phyloP scores from a whole-genome alignment of 2,888 invertebrate genomes.

The Drosophila maculinotata region DNA sequence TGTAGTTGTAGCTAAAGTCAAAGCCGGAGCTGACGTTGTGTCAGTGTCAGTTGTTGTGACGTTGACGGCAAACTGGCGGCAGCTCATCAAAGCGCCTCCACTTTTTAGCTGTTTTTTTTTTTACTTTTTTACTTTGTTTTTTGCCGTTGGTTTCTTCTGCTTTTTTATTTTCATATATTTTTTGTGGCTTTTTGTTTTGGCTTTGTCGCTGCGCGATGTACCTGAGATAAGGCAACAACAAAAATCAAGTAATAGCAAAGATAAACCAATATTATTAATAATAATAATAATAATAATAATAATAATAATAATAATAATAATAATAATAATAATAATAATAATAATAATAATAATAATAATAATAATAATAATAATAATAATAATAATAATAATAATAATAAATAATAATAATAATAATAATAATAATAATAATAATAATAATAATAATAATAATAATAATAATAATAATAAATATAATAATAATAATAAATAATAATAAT shows the following conservation, averaged over 20 bases:
- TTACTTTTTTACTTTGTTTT: constrained; percentile 1
- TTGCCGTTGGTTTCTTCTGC: neutral
- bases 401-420: no score
- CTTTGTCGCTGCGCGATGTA: constrained; percentile 35
- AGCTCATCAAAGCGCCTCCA: constrained; percentile 64
- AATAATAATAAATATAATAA: no score
- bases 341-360: no score
- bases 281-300: no score
- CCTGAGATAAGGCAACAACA: constrained; percentile 29
- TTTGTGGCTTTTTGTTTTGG: constrained; percentile 14
- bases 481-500: no score
- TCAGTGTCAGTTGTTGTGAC: constrained; percentile 47
- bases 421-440: no score
- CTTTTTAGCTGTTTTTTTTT: constrained; percentile 23
- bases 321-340: no score
- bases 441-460: no score
- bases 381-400: no score
- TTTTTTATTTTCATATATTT: no score
- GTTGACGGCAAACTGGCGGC: constrained; percentile 51
- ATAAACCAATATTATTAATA: neutral
- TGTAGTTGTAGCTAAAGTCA: constrained; percentile 4
- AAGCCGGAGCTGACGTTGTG: constrained; percentile 19
- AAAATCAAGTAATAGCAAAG: neutral
- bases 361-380: no score
- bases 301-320: no score